Percentiles rank a stretch among this genome's conserved stretches.
phyloP scores from a whole-genome alignment of 2,113 vertebrate species.

The Willisornis vidua region DNA sequence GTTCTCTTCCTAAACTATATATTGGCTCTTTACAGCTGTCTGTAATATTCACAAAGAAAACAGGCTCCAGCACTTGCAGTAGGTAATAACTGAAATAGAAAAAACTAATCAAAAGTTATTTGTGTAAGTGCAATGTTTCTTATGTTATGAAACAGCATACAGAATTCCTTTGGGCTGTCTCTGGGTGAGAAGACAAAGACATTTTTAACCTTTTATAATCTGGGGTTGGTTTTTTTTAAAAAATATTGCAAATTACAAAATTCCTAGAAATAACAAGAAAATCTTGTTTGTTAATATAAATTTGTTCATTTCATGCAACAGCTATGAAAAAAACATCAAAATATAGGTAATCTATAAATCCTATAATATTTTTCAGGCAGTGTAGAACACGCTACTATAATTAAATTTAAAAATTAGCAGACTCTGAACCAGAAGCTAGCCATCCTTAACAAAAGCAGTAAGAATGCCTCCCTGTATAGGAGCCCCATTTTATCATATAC shows the following conservation, averaged over 20 bases:
- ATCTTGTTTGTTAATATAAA: not conserved
- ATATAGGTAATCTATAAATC: conserved; percentile 2
- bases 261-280: not conserved
- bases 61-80: not conserved
- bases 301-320: not conserved
- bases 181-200: not conserved
- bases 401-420: conserved; percentile 13
- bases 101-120: not conserved
- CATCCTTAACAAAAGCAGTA: not conserved
- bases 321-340: not conserved
- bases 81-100: not conserved
- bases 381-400: conserved; percentile 26
- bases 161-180: not conserved
- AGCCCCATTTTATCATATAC: not conserved
- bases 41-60: not conserved
- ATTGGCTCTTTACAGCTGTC: not conserved
- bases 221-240: not conserved
- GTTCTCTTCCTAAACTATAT: not conserved
- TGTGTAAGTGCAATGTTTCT: not conserved
- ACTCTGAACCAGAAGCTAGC: not conserved
- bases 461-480: not conserved
- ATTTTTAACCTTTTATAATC: not conserved
- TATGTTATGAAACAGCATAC: not conserved
- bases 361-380: not conserved
- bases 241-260: not conserved